Evolutionary conservation across 2,113 vertebrate genomes (phyloP), one percentile per base, ranked within the genome.

Genomic region (Oreochromis aureus): DNA sequence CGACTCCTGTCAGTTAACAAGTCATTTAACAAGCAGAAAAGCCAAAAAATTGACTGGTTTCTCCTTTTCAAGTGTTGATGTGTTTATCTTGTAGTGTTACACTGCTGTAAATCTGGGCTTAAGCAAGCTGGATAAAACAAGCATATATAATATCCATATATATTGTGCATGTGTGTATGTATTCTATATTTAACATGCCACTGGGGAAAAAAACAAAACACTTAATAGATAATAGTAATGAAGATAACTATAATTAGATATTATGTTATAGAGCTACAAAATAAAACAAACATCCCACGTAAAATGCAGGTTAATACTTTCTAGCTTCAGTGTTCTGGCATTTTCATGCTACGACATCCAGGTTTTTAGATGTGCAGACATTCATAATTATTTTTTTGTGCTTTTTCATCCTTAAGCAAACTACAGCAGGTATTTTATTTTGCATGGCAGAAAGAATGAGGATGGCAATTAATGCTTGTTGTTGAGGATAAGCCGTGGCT

Each of bases 381-480:
- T 30, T 34, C 3, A 6, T 80, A 63, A 86, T 92, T 80, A 78
- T 86, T 90, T 89, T 87, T 63, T 78, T 53, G 27, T 78, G 24
- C 10, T 32, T 86, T 54, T 58, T 30, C 41, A 30, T 82, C 55
- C 58, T 80, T 4, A 19, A 84, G 59, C 78, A 39, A 46, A 56
- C 79, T 79, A 41, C 32, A 79, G 54, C 78, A 84, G 86, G 86
- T 90, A 56, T 89, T 86, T 80, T 86, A 51, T 87, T 91, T 93
- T 91, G 87, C 81, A 63, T 34, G 30, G 83, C 87, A 83, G 39
- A 83, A 55, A 80, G 36, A 89, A 92, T 9, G 56, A 91, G 79
- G 30, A 83, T 41, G 82, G 81, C 93, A 91, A 94, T 94, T 91
- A 94, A 83, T 16, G 53, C 59, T 84, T 59, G 82, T 84, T 87